Evolutionary conservation across 2,888 invertebrate species (phyloP).

Genomic region (Slavum lentiscoides): DNA sequence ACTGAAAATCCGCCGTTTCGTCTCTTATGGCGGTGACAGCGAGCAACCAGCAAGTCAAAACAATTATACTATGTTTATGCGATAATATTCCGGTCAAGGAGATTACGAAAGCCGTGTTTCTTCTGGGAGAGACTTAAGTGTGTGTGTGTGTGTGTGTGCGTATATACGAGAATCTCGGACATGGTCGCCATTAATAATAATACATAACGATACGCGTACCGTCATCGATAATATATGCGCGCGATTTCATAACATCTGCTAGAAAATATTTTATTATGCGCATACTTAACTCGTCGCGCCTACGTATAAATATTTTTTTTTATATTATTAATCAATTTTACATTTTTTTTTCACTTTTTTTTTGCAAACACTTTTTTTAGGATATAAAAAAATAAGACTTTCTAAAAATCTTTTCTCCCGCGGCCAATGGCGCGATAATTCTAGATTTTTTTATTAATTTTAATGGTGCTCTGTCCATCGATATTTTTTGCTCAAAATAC

Average conservation of each 20-base stretch:
- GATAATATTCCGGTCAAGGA: slow-evolving; percentile 38
- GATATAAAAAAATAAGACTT: too few relatives aligned
- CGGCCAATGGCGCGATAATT: too few relatives aligned
- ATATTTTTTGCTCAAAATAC: too few relatives aligned
- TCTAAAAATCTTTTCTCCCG: too few relatives aligned
- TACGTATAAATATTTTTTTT: too few relatives aligned
- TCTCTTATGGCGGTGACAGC: background rate
- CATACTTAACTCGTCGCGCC: too few relatives aligned
- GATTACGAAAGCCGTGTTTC: slow-evolving; percentile 28
- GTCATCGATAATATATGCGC: background rate
- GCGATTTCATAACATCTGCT: slow-evolving; percentile 3
- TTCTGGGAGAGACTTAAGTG: background rate
- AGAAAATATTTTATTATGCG: background rate
- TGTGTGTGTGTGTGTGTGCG: background rate
- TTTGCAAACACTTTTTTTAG: too few relatives aligned
- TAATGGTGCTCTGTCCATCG: too few relatives aligned
- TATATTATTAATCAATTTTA: too few relatives aligned
- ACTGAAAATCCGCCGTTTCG: background rate
- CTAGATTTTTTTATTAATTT: too few relatives aligned
- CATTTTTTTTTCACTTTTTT: too few relatives aligned
- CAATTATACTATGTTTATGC: background rate
- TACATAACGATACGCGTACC: slow-evolving; percentile 4
- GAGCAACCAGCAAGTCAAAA: background rate
- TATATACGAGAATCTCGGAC: slow-evolving; percentile 20
- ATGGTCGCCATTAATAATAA: slow-evolving; percentile 1